Conservation (phyloP, 2,888 invertebrate genomes). For the Ornithoptera priamus region DNA sequence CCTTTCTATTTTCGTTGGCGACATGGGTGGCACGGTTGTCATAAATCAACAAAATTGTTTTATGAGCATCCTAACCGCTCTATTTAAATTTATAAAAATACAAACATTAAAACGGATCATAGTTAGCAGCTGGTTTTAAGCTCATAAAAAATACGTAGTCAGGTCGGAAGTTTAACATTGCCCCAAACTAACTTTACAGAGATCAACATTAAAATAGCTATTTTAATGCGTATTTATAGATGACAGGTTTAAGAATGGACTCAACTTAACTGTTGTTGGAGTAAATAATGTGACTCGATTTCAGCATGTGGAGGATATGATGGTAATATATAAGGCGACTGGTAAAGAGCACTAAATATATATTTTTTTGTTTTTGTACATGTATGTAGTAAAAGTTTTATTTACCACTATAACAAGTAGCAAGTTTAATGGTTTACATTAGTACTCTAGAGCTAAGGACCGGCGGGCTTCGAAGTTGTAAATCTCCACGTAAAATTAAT, state of each 20-base stretch:
- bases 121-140: constrained; percentile 12
- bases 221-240: too few species aligned
- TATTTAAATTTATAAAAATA: constrained; percentile 28
- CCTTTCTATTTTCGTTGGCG: constrained; percentile 40
- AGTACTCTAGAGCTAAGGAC: constrained; percentile 11
- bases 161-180: background rate
- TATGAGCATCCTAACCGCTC: constrained; percentile 26
- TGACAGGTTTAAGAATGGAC: too few species aligned
- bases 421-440: constrained; percentile 25
- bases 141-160: background rate
- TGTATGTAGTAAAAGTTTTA: background rate
- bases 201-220: too few species aligned
- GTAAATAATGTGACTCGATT: too few species aligned
- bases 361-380: background rate
- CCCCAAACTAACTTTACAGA: too few species aligned
- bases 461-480: constrained; percentile 25
- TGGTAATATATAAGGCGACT: too few species aligned
- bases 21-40: constrained; percentile 41
- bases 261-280: too few species aligned
- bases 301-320: too few species aligned
- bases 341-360: too few species aligned
- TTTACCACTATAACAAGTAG: constrained; percentile 11
- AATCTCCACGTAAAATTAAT: constrained; percentile 29
- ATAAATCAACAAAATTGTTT: constrained; percentile 41
- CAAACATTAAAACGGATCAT: constrained; percentile 7